Evolutionary conservation across 2,113 vertebrate species (phyloP), one percentile per base, ranked within the genome.

Genomic region (Stegastes partitus): DNA sequence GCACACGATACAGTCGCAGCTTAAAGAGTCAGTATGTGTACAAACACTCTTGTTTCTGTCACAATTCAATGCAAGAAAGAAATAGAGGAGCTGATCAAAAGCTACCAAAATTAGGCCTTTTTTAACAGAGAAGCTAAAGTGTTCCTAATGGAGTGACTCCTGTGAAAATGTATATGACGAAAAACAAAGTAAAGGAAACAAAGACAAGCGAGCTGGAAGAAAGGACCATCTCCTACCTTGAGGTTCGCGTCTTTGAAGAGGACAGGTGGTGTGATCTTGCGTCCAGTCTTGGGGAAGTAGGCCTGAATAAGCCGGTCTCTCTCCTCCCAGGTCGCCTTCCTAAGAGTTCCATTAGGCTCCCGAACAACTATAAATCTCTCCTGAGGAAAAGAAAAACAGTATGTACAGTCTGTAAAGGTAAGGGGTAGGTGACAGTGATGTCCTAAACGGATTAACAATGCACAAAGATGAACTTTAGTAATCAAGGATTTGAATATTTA

Each of bases 261-360:
- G 1, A 93, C 37, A 7, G 95, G 96, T 18, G 94, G 63, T 12
- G 87, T 83, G 66, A 98, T 21, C 74, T 87, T 96, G 56, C 98
- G 97, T 22, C 96, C 96, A 37, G 95, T 93, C 83, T 93, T 97
- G 6, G 98, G 97, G 66, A 99, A 99, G 91, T 98, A 99, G 57
- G 97, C 80, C 86, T 98, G 98, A 86, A 99, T 84, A 82, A 99
- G 93, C 18, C 98, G 83, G 79, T 99, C 98, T 58, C 98, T 93
- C 72, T 99, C 98, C 23, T 97, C 96, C 98, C 98, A 99, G 0
- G 92, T 94, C 0, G 97, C 98, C 92, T 99, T 99, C 76, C 98
- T 95, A 18, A 99, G 86, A 1, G 79, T 92, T 5, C 97, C 97
- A 0, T 56, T 91, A 8, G 97, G 94, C 85, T 99, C 97, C 86